Base-by-base conservation (phyloP, 2,888 invertebrate genomes). In the Idaea straminata region DNA sequence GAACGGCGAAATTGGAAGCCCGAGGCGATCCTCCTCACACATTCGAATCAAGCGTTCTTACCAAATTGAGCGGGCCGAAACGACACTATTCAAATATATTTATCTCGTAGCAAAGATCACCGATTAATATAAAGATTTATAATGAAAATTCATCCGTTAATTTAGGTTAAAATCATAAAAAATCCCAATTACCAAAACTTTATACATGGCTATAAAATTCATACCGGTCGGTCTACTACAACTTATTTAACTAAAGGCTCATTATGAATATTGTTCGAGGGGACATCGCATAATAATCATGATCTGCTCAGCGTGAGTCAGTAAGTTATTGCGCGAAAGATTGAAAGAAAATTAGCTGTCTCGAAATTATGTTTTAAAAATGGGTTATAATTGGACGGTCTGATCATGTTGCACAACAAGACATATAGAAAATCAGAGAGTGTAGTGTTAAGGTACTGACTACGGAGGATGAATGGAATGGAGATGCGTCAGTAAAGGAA, bases 1-100 rank as follows among this genome's bases (percentile, higher is more conserved):
- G 92, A 92, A 91, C 80, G 77, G 83, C 83, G 83, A 87, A 87
- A 87, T 86, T 84, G 79, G 83, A 82, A 77, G 81, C 85, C 81
- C 69, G 70, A 76, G 83, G 84, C 82, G 73, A 76, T 72, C 75
- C 47, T 47, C 47, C 47, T 47, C 7, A 47, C 47, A 47, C 63
- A 57, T 62, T 59, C 59, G 57, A 35, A 35, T 10, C 34, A 59
- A 25, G 34, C 16, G 58, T 59, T 15, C 59, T 15, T 35, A 60
- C 62, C 61, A 25, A 47, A 47, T 47, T 47, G 10, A 47, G 13
- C 47, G 10, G 47, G 47, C 47, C 47, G 47, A 25, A 57, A 63
- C 59, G 63, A 66, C 64, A 64, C 35, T 62, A 38, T 68, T 47
- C 47, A 47, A 47, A 47, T 47, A 13, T 47, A 47, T 10, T 47